Conservation (phyloP, 2,888 invertebrate genomes). For the Odontocolon sp. region DNA sequence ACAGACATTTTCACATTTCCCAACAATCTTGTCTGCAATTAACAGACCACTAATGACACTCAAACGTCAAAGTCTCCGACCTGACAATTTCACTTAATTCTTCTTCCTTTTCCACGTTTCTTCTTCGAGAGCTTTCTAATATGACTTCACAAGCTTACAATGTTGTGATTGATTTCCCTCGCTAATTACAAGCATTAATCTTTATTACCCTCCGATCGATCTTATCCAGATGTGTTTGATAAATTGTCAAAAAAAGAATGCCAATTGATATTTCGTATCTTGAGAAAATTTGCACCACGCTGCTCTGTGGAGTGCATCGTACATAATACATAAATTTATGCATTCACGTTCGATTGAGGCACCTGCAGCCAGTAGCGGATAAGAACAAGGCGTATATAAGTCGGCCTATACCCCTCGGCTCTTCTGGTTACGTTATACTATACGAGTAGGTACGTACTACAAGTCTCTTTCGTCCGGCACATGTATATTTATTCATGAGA, state of each 20-base stretch:
- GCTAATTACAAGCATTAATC: no score
- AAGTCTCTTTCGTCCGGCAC: conserved; percentile 41
- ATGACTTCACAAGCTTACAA: neutral
- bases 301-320: neutral
- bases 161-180: conserved; percentile 21
- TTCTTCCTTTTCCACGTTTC: conserved; percentile 11
- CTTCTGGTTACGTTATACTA: conserved; percentile 61
- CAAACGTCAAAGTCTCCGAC: conserved; percentile 36
- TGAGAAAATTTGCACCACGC: neutral
- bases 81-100: conserved; percentile 15
- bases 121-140: conserved; percentile 48
- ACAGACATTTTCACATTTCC: conserved; percentile 57
- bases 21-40: conserved; percentile 54
- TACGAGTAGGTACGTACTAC: conserved; percentile 40
- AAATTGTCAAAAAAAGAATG: no score
- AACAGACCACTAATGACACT: conserved; percentile 56
- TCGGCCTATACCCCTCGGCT: conserved; percentile 73
- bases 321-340: conserved; percentile 40
- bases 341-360: conserved; percentile 58
- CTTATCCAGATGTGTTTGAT: no score
- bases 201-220: no score
- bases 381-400: no score
- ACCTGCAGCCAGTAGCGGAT: conserved; percentile 70
- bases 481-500: conserved; percentile 73
- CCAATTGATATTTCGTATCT: neutral